Conservation (phyloP, 2,888 invertebrate genomes). For the Neoitamus cyanurus region DNA sequence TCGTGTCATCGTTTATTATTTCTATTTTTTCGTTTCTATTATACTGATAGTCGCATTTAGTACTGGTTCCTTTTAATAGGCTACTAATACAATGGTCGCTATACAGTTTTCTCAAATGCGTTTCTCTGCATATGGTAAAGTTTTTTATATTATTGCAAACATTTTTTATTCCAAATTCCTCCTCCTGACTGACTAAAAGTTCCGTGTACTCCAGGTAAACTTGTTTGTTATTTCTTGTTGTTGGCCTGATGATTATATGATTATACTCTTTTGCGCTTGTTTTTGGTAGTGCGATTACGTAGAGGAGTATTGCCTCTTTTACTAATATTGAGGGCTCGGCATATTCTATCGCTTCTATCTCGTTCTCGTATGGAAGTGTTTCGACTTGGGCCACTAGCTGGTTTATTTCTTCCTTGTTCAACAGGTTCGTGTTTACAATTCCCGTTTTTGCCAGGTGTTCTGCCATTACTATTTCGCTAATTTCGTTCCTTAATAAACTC, state of each 20-base stretch:
- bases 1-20: conserved; percentile 25
- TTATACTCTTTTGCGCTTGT: no score
- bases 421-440: no score
- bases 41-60: no score
- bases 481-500: no score
- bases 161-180: not conserved
- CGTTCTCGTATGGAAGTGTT: no score
- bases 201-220: not conserved
- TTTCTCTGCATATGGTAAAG: not conserved
- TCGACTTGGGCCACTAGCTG: no score
- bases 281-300: not conserved
- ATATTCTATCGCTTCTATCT: no score
- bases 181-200: not conserved
- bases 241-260: not conserved
- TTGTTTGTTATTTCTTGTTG: not conserved
- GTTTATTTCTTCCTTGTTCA: no score
- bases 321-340: not conserved
- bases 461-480: no score
- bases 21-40: not conserved
- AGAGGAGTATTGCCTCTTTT: not conserved
- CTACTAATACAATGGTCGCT: not conserved
- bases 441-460: no score
- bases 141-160: not conserved
- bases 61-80: not conserved
- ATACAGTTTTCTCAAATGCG: not conserved